phyloP scores from a whole-genome alignment of 1,140 invertebrate species.

The Dreissena rostriformis region DNA sequence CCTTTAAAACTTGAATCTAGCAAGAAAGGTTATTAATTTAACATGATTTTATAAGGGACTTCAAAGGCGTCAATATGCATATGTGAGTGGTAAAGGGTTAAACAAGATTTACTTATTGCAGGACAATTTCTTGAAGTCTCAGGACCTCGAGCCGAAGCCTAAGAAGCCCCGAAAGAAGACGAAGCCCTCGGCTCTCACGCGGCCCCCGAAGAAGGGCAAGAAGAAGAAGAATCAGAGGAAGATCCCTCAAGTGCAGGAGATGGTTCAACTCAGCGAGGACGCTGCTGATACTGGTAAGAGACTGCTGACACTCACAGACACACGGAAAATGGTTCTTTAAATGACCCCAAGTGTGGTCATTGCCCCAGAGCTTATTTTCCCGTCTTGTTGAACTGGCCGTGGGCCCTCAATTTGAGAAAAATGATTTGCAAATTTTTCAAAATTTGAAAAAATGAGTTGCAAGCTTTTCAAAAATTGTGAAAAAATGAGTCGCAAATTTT shows the following conservation, averaged over 20 bases:
- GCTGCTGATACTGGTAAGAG: constrained; percentile 41
- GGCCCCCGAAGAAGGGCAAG: constrained; percentile 86
- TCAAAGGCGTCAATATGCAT: too few relatives aligned
- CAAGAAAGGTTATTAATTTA: too few relatives aligned
- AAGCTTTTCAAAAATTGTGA: too few relatives aligned
- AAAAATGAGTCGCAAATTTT: too few relatives aligned
- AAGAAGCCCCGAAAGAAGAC: constrained; percentile 91
- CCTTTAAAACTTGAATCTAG: too few relatives aligned
- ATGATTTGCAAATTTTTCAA: too few relatives aligned
- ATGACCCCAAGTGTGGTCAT: neutral
- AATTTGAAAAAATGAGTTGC: too few relatives aligned
- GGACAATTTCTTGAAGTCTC: constrained; percentile 89
- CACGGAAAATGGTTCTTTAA: neutral
- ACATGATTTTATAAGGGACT: too few relatives aligned
- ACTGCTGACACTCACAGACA: neutral
- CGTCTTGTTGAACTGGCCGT: too few relatives aligned
- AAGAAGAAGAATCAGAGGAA: constrained; percentile 85
- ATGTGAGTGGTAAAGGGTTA: too few relatives aligned
- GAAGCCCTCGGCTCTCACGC: constrained; percentile 87
- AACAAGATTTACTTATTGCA: constrained; percentile 68
- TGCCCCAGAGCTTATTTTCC: neutral
- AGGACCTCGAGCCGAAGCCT: constrained; percentile 85
- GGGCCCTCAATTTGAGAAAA: too few relatives aligned
- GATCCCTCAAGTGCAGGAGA: constrained; percentile 64
- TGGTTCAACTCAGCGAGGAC: constrained; percentile 52